Base-by-base conservation (phyloP, 92 coral and sea anemone genomes). In the Meandrina meandrites region DNA sequence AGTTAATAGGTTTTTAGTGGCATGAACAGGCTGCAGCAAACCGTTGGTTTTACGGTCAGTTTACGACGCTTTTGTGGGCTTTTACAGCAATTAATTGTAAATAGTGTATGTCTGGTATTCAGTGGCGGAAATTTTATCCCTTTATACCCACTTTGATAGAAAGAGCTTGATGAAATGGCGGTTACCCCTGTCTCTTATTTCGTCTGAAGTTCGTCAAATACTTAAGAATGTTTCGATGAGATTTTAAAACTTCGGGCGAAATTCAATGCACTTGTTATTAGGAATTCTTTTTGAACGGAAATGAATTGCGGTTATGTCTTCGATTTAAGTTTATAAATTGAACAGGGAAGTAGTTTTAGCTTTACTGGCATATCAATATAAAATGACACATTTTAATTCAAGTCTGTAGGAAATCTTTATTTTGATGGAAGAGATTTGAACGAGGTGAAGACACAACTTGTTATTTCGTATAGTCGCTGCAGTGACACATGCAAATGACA, bases 1-100 rank as follows among this genome's bases (percentile, higher is more conserved):
- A 85, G 88, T 88, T 88, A 87, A 90, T 89, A 94, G 91, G 84
- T 87, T 91, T 86, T 89, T 92, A 94, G 94, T 89, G 91, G 87
- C 75, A 87, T 58, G 79, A 77, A 93, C 89, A 87, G 81, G 90
- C 81, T 81, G 91, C 88, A 86, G 90, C 70, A 84, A 90, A 83
- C 95, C 80, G 86, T 87, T 90, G 94, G 89, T 92, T 91, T 90
- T 92, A 89, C 83, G 90, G 85, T 88, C 89, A 81, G 86, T 74
- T 90, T 82, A 90, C 88, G 81, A 77, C 84, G 58, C 81, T 87
- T 84, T 78, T 88, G 86, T 82, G 91, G 87, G 85, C 91, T 87
- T 92, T 90, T 81, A 90, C 81, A 84, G 89, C 95, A 90, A 92
- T 90, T 90, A 92, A 86, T 66, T 82, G 84, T 79, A 50, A 86